Percentiles rank a stretch among this genome's conserved stretches.
Conservation (phyloP, 1,140 invertebrate genomes). For the Megalopta genalis region DNA sequence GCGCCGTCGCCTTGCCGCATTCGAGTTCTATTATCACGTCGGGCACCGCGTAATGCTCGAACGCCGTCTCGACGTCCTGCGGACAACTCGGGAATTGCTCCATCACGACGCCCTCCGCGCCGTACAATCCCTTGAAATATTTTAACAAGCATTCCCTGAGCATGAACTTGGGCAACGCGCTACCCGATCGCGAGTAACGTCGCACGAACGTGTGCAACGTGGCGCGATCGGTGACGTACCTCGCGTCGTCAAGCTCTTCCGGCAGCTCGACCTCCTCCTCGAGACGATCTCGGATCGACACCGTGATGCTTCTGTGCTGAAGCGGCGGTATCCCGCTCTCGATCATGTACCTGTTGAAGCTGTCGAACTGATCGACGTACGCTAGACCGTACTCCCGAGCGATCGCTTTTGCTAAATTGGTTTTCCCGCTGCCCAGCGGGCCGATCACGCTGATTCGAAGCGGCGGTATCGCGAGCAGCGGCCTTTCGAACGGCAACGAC, state of each 20-base stretch:
- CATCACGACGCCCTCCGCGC: conserved; percentile 78
- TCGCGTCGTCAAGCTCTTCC: conserved; percentile 23
- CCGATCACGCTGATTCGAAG: conserved; percentile 81
- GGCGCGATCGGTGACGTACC: conserved; percentile 30
- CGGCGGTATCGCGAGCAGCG: conserved; percentile 75
- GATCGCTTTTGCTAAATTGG: conserved; percentile 76
- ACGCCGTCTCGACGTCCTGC: conserved; percentile 79
- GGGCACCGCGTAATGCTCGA: conserved; percentile 78
- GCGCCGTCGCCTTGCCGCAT: conserved; percentile 66
- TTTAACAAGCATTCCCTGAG: conserved; percentile 75
- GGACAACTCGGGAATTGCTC: conserved; percentile 81
- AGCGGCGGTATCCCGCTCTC: conserved; percentile 51
- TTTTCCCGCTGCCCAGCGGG: conserved; percentile 79
- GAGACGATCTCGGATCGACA: conserved; percentile 73
- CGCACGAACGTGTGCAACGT: conserved; percentile 45
- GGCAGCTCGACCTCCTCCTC: conserved; percentile 48
- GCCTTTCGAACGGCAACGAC: conserved; percentile 70
- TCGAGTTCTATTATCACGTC: conserved; percentile 80
- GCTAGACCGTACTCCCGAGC: conserved; percentile 80
- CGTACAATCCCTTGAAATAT: conserved; percentile 76
- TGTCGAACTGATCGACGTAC: conserved; percentile 78
- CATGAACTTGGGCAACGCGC: conserved; percentile 70
- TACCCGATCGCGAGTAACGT: conserved; percentile 77
- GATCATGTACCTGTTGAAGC: conserved; percentile 61
- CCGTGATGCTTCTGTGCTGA: conserved; percentile 41